phyloP scores from a whole-genome alignment of 2,113 vertebrate species.

The Butastur rufipennis region DNA sequence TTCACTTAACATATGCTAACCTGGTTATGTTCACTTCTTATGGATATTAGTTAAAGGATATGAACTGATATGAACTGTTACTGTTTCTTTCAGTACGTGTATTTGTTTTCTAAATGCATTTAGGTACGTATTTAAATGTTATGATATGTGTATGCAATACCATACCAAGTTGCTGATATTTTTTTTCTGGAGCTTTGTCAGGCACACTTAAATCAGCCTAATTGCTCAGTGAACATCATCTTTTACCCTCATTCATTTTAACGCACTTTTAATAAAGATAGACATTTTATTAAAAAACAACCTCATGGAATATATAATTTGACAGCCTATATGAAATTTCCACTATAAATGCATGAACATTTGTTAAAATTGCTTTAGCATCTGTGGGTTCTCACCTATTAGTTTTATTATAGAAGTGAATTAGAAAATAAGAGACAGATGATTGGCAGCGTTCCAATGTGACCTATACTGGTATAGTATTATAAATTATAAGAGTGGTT shows the following conservation, averaged over 20 bases:
- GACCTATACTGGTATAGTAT: not conserved
- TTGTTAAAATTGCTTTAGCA: conserved; percentile 17
- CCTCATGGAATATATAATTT: not conserved
- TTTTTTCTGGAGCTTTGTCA: not conserved
- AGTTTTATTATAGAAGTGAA: not conserved
- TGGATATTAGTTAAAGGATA: not conserved
- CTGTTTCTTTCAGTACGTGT: not conserved
- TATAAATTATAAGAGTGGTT: not conserved
- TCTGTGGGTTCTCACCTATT: not conserved
- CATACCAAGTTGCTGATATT: not conserved
- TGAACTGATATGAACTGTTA: not conserved
- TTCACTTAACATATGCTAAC: not conserved
- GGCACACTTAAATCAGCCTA: conserved; percentile 16
- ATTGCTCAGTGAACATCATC: conserved; percentile 15
- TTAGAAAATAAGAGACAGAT: not conserved
- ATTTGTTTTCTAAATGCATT: not conserved
- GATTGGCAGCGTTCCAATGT: not conserved
- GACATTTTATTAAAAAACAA: conserved; percentile 24
- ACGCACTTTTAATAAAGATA: conserved; percentile 20
- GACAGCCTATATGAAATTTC: conserved; percentile 13
- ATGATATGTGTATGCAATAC: not conserved
- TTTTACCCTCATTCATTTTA: conserved; percentile 40
- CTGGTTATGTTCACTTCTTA: not conserved
- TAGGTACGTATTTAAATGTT: not conserved
- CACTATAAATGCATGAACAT: not conserved